Evolutionary conservation across 2,113 vertebrate genomes (phyloP), one percentile per base, ranked within the genome.

Genomic region (Tapirus terrestris): DNA sequence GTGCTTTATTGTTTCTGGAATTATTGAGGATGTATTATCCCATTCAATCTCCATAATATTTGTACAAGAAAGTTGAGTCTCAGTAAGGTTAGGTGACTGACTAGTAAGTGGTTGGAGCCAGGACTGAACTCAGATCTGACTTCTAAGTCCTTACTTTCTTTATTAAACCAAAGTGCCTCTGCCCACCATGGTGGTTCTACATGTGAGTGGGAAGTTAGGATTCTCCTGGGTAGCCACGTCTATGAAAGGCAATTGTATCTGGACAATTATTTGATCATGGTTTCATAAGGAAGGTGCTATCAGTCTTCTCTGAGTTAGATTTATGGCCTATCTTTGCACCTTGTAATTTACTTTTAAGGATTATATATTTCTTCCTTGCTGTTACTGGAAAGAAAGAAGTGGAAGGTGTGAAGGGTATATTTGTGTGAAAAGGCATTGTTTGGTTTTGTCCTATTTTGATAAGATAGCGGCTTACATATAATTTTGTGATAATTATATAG

Each of bases 391-490:
- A 67, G 60, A 89, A 90, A 72, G 27, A 86, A 85, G 9, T 86
- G 18, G 29, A 53, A 48, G 51, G 48, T 93, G 31, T 83, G 48
- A 95, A 75, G 45, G 23, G 25, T 89, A 16, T 94, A 63, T 82
- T 92, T 79, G 77, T 53, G 8, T 95, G 56, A 89, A 95, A 91
- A 68, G 1, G 33, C 25, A 70, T 89, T 43, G 36, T 90, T 65
- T 84, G 27, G 6, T 73, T 95, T 96, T 88, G 23, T 84, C 17
- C 65, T 89, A 6, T 65, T 89, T 94, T 92, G 76, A 70, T 83
- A 94, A 56, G 56, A 56, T 82, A 60, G 53, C 94, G 65, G 33
- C 77, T 83, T 91, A n/a, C 27, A 61, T 51, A n/a, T 45, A 29
- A 56, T 77, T 84, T 53, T 76, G 61, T 81, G 53, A 67, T 77